Base-by-base conservation (phyloP, 2,888 invertebrate species). In the Epicampocera succincta region DNA sequence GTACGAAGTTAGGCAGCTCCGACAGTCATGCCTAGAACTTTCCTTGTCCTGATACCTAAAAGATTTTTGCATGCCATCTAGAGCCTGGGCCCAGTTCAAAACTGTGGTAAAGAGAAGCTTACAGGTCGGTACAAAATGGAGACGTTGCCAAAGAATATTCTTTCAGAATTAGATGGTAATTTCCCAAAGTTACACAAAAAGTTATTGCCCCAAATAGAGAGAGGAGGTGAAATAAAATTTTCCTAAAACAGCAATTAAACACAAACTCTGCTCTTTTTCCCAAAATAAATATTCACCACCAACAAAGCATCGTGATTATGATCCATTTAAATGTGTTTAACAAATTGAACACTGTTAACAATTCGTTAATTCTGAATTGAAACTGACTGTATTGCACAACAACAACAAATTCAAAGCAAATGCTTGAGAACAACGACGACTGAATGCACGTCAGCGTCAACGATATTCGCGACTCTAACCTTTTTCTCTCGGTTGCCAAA, bases 321-420 rank as follows among this genome's bases (percentile, higher is more conserved):
- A 69, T 54, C 71, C 74, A 74, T 74, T 82, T 71, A 74, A 78
- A 50, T 72, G 40, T 81, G 68, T 68, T 76, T 73, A 81, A 73
- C 78, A 82, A 82, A 82, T 82, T 78, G 65, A 69, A 66, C 60
- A 74, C 48, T 82, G 69, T 71, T 71, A 74, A 68, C 74, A 82
- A 74, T 74, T 78, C 71, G 65, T 71, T 78, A 71, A 66, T 74
- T 77, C 65, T 29, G 52, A 11, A 54, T 25, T 15, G 25, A 52
- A 11, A 21, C 40, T 52, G 21, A 63, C 25, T 4, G 1, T 6
- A 52, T n/a, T 25, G 4, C 6, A 52, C n/a, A 33, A 9, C 15
- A 29, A 25, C 11, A 9, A 33, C 29, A 56, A 25, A 29, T 8
- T 44, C n/a, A 13, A 33, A 72, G 17, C 8, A 38, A 65, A 65